Conservation (phyloP, 2,113 vertebrate species). For the Austrofundulus limnaeus region DNA sequence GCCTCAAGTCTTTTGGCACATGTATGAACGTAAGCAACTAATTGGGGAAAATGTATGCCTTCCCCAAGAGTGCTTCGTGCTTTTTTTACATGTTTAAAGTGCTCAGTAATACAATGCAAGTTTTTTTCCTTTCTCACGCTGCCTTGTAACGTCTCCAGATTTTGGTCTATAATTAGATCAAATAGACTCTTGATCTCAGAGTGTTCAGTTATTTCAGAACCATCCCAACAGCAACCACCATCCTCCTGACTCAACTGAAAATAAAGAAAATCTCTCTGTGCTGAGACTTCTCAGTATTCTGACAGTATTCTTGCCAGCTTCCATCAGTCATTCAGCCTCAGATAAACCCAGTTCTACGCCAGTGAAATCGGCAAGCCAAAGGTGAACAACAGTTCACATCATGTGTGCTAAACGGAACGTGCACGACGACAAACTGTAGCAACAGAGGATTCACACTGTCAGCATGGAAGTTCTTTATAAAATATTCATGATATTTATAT, state of each 20-base stretch:
- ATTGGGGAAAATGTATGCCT: constrained; percentile 15
- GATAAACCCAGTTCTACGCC: not conserved
- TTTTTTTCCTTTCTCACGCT: constrained; percentile 24
- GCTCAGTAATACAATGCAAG: constrained; percentile 22
- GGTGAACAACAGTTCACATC: not conserved
- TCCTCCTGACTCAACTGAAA: constrained; percentile 15
- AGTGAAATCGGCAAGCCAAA: not conserved
- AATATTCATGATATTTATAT: no score
- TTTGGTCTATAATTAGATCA: constrained; percentile 58
- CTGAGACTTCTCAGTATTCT: constrained; percentile 7
- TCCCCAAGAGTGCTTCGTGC: constrained; percentile 11
- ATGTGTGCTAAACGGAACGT: not conserved
- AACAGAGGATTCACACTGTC: not conserved
- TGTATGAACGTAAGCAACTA: constrained; percentile 37
- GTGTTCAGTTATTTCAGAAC: constrained; percentile 41
- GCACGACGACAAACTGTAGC: not conserved
- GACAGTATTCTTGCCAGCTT: not conserved
- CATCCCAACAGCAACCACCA: not conserved
- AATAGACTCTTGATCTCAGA: constrained; percentile 45
- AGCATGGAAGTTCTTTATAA: not conserved
- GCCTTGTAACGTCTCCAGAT: constrained; percentile 39
- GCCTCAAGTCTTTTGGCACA: constrained; percentile 36
- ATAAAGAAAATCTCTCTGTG: constrained; percentile 10
- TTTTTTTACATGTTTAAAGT: constrained; percentile 13
- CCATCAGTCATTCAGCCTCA: not conserved